Evolutionary conservation across 2,888 invertebrate species (phyloP).

Genomic region (Isoperla grammatica): DNA sequence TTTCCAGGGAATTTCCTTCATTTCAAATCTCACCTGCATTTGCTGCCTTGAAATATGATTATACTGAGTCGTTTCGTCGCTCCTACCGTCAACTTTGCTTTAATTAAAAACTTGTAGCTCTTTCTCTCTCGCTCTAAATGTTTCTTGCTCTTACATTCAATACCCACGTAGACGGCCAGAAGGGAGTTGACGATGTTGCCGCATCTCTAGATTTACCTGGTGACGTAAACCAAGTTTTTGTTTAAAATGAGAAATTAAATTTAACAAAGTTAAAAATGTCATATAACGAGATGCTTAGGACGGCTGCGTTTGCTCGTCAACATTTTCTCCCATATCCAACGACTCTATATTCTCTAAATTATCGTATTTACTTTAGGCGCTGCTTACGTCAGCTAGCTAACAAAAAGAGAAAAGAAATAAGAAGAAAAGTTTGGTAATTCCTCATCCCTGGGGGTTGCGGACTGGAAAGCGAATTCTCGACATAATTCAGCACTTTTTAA

Average conservation of each 20-base stretch:
- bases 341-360: constrained; percentile 1
- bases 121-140: constrained; percentile 18
- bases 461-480: constrained; percentile 15
- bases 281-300: not conserved
- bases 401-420: constrained; percentile 4
- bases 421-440: constrained; percentile 16
- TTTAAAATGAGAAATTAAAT: constrained; percentile 3
- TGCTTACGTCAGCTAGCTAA: constrained; percentile 13
- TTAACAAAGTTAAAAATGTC: constrained; percentile 6
- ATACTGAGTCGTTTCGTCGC: not conserved
- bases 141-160: not conserved
- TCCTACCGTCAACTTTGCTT: constrained; percentile 22
- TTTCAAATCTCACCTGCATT: not conserved
- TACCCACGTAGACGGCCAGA: too few relatives aligned
- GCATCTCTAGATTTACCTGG: constrained; percentile 2
- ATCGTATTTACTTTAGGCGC: constrained; percentile 9
- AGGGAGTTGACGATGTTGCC: not conserved
- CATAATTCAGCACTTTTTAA: constrained; percentile 27
- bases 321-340: constrained; percentile 5
- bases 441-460: constrained; percentile 15
- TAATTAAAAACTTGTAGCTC: constrained; percentile 25
- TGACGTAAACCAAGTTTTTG: constrained; percentile 8
- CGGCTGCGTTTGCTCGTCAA: not conserved
- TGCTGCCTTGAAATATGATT: constrained; percentile 12
- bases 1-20: constrained; percentile 4